phyloP scores from a whole-genome alignment of 2,797 vertebrate genomes.

The Onychomys arenicola region DNA sequence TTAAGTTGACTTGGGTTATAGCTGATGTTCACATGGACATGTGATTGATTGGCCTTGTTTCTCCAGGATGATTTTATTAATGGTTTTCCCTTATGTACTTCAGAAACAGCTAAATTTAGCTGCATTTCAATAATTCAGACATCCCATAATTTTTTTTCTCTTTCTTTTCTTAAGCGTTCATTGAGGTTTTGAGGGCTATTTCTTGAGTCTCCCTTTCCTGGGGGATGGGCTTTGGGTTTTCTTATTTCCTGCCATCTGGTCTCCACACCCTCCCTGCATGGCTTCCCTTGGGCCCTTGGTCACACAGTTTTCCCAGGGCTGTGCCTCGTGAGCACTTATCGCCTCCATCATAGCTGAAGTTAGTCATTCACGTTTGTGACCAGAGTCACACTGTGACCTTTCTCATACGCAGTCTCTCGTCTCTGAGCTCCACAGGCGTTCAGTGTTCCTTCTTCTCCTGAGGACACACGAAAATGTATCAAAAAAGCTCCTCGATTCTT shows the following conservation, averaged over 20 bases:
- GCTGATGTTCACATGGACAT: not conserved
- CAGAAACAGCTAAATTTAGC: slow-evolving; percentile 51
- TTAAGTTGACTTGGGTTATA: not conserved
- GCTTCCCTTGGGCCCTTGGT: not conserved
- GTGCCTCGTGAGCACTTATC: not conserved
- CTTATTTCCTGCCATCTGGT: not conserved
- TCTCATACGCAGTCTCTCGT: not conserved
- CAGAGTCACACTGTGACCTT: not conserved
- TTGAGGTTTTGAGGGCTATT: slow-evolving; percentile 7
- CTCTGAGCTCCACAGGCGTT: not conserved
- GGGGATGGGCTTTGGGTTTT: not conserved
- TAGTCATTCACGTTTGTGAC: not conserved
- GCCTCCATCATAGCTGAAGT: not conserved
- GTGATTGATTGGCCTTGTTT: not conserved
- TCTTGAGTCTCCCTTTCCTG: slow-evolving; percentile 1
- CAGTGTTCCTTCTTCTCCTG: not conserved
- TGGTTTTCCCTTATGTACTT: not conserved
- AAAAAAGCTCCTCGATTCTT: not conserved
- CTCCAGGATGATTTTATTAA: not conserved
- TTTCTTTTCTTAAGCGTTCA: not conserved
- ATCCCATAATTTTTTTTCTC: not conserved
- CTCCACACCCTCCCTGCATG: not conserved
- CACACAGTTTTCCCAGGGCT: not conserved
- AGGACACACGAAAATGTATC: not conserved
- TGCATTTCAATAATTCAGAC: not conserved